A percentile compares a stretch with the other conserved stretches of the same genome.
phyloP scores from a whole-genome alignment of 2,113 vertebrate species.

The Cinclus mexicanus region DNA sequence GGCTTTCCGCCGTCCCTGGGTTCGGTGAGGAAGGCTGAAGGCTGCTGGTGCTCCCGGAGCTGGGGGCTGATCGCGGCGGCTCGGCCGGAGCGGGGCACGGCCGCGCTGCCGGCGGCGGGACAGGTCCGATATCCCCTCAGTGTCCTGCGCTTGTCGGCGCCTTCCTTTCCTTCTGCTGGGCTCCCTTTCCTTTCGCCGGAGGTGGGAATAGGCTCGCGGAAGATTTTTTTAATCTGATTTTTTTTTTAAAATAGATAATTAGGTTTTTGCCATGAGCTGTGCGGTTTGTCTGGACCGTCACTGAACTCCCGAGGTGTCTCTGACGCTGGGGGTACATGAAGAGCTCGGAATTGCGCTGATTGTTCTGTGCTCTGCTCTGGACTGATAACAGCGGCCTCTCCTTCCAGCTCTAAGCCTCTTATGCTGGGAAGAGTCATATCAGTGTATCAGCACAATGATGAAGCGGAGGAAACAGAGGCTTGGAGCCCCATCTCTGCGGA shows the following conservation, averaged over 20 bases:
- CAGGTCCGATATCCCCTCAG: slow-evolving; percentile 42
- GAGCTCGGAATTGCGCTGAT: not conserved
- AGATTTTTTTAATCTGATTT: not conserved
- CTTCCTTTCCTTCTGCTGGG: not conserved
- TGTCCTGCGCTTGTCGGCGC: not conserved
- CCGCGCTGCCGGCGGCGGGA: not conserved
- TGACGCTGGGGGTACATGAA: not conserved
- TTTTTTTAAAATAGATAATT: not conserved
- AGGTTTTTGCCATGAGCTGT: not conserved
- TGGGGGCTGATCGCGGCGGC: slow-evolving; percentile 7
- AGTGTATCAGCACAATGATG: slow-evolving; percentile 78
- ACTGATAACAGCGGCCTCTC: slow-evolving; percentile 38
- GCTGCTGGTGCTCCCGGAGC: not conserved
- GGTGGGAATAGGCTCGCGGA: not conserved
- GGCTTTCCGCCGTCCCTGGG: not conserved
- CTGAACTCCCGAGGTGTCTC: not conserved
- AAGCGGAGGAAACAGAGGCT: slow-evolving; percentile 89
- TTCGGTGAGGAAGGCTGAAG: not conserved
- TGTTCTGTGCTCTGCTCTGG: slow-evolving; percentile 13
- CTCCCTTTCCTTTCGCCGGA: not conserved
- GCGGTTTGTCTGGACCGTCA: not conserved
- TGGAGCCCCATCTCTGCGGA: slow-evolving; percentile 85
- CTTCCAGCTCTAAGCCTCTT: slow-evolving; percentile 23
- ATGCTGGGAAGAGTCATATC: slow-evolving; percentile 10
- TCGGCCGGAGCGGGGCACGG: slow-evolving; percentile 54